Evolutionary conservation across 1,140 invertebrate species (phyloP).

Genomic region (Capitella teleta): DNA sequence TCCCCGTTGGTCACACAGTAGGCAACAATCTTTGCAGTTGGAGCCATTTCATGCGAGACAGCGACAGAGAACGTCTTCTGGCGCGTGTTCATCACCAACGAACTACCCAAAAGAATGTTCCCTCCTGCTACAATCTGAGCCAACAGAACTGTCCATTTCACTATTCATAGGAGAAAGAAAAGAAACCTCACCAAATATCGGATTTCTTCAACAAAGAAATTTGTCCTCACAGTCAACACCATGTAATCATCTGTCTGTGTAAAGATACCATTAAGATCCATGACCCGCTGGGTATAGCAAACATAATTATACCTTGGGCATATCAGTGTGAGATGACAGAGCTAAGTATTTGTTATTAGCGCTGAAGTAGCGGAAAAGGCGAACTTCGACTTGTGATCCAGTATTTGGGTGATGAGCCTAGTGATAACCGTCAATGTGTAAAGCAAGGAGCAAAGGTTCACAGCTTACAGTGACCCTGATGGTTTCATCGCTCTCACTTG

Average conservation of each 20-base stretch:
- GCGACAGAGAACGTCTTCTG: constrained; percentile 12
- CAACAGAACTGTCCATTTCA: too few species aligned
- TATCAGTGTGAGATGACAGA: neutral
- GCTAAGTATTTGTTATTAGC: neutral
- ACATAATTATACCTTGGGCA: neutral
- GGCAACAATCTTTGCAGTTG: constrained; percentile 1
- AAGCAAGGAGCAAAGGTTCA: neutral
- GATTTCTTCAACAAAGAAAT: too few species aligned
- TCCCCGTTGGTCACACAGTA: constrained; percentile 9
- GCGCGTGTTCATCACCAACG: constrained; percentile 6
- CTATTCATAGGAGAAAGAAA: too few species aligned
- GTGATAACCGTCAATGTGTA: neutral
- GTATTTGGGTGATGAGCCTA: neutral
- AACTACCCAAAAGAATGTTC: constrained; percentile 6
- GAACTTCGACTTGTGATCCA: neutral
- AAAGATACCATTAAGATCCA: too few species aligned
- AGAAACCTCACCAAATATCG: too few species aligned
- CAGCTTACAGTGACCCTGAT: neutral
- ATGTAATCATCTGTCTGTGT: constrained; percentile 2
- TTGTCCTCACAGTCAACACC: constrained; percentile 1
- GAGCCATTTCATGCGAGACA: constrained; percentile 10
- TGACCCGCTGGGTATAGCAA: neutral
- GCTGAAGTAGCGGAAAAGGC: neutral
- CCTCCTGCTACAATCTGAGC: constrained; percentile 5
- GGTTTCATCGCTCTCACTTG: neutral